Evolutionary conservation across 2,888 invertebrate genomes (phyloP).

Genomic region (Sphinx pinastri): DNA sequence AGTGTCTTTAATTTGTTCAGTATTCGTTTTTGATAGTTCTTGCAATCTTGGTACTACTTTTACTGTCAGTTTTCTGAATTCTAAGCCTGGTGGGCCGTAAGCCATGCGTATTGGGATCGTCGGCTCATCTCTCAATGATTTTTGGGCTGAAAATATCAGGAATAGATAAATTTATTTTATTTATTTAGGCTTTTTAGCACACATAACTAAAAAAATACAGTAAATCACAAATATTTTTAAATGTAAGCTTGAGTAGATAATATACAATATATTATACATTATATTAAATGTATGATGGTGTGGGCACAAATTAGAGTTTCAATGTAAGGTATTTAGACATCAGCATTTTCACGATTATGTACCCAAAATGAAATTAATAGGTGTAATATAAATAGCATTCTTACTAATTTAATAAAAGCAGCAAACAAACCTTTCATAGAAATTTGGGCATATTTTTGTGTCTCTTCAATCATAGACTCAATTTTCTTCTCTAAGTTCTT

Average conservation of each 20-base stretch:
- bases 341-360: too few species aligned
- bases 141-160: constrained; percentile 26
- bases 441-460: constrained; percentile 2
- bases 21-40: constrained; percentile 28
- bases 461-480: neutral
- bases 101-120: constrained; percentile 33
- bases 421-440: neutral
- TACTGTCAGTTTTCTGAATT: constrained; percentile 31
- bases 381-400: too few species aligned
- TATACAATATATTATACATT: too few species aligned
- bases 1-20: constrained; percentile 18
- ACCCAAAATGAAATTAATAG: too few species aligned
- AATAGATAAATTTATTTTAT: neutral
- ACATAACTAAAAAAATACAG: too few species aligned
- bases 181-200: too few species aligned
- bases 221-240: too few species aligned
- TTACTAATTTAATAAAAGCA: neutral
- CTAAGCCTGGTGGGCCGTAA: constrained; percentile 52
- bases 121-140: constrained; percentile 5
- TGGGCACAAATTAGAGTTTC: too few species aligned
- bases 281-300: too few species aligned
- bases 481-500: neutral
- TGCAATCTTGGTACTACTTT: constrained; percentile 37
- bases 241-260: too few species aligned
- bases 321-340: too few species aligned